Evolutionary conservation across 2,113 vertebrate species (phyloP).

Genomic region (Tetrax tetrax): DNA sequence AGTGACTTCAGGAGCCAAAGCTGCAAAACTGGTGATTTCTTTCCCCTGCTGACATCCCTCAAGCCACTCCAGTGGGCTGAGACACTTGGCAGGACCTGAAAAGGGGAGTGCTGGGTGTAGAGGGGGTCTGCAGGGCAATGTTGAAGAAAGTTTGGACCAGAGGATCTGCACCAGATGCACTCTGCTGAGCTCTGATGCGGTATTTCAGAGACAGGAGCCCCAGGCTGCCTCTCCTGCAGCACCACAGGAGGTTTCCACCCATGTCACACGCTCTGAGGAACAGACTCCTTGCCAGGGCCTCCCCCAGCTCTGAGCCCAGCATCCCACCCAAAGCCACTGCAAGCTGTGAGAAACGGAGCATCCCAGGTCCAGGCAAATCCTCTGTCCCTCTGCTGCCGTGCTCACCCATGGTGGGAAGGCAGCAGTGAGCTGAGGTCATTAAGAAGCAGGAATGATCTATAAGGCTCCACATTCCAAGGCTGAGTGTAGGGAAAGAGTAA

Average conservation of each 20-base stretch:
- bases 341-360: background rate
- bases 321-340: background rate
- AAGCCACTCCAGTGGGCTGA: background rate
- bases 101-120: background rate
- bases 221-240: background rate
- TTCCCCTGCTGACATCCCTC: background rate
- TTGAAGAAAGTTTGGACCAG: background rate
- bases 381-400: background rate
- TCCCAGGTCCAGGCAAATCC: background rate
- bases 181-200: rapidly evolving
- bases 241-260: background rate
- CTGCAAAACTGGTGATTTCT: background rate
- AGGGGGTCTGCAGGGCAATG: background rate
- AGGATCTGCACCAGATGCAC: background rate
- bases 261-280: rapidly evolving
- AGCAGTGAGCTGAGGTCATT: background rate
- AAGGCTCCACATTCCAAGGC: background rate
- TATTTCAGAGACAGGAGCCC: background rate
- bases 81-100: background rate
- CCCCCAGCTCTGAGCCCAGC: background rate
- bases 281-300: background rate
- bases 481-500: background rate
- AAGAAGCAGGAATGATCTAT: background rate
- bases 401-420: background rate
- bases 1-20: background rate